A percentile compares a stretch with the other conserved stretches of the same genome.
Evolutionary conservation across 64 coral and sea anemone species (phyloP).

Genomic region (Actinia tenebrosa): DNA sequence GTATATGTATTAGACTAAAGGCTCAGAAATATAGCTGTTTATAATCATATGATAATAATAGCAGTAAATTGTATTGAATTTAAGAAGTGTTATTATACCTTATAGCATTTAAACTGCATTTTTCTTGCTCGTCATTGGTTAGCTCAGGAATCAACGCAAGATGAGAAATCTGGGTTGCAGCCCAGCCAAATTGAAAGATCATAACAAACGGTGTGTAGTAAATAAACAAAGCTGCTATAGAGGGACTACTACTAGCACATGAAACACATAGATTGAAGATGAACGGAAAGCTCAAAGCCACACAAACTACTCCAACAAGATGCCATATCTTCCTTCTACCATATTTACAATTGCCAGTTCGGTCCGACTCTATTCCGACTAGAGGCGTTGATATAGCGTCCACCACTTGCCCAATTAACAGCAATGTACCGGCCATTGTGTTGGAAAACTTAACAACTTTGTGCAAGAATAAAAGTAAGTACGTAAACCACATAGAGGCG

Average conservation of each 20-base stretch:
- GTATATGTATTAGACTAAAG: no score
- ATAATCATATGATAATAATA: not conserved
- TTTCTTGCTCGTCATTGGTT: constrained; percentile 73
- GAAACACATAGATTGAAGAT: constrained; percentile 87
- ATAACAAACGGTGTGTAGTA: constrained; percentile 96
- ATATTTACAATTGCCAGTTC: constrained; percentile 73
- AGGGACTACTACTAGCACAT: constrained; percentile 42
- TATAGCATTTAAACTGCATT: constrained; percentile 86
- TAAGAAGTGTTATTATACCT: constrained; percentile 30
- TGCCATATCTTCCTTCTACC: constrained; percentile 95
- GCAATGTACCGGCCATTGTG: constrained; percentile 62
- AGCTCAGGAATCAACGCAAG: constrained; percentile 88
- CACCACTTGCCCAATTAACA: constrained; percentile 88
- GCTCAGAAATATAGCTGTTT: not conserved
- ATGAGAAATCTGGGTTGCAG: constrained; percentile 97
- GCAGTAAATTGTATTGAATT: not conserved
- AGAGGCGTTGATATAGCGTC: constrained; percentile 85
- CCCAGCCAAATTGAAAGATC: constrained; percentile 98
- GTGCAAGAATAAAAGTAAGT: constrained; percentile 81
- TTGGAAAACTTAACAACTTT: constrained; percentile 72
- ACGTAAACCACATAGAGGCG: constrained; percentile 97
- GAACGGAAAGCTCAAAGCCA: constrained; percentile 82
- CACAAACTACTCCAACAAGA: constrained; percentile 84
- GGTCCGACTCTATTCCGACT: constrained; percentile 96
- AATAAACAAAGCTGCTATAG: constrained; percentile 58